Base-by-base conservation (phyloP, 2,797 vertebrate genomes). In the Vipera ursinii region DNA sequence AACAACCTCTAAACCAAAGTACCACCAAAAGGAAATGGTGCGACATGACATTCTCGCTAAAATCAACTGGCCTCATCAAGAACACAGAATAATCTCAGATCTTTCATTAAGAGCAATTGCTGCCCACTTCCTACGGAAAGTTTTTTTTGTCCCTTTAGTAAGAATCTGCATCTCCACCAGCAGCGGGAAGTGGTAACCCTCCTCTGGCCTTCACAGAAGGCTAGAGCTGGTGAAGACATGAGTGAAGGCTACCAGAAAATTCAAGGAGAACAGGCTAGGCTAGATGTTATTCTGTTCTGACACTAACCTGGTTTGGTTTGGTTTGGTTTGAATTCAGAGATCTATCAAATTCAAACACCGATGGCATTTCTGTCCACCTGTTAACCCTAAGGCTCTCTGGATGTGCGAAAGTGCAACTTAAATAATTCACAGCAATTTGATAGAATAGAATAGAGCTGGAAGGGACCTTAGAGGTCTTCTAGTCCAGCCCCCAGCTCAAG, bases 41-140 rank as follows among this genome's bases (percentile, higher is more conserved):
- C 10, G 20, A 5, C 20, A 4, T 44, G 2, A 69, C 28, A 32
- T 32, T 89, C 28, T 57, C 69, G 20, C 10, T 20, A 82, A 59
- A 28, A 48, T 59, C 44, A 59, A 28, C 13, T 3, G 69, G 26
- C 55, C 17, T 55, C 0, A 0, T 26, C 32, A 26, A 82, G 82
- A 20, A 78, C 3, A 3, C 17, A 78, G 38, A 78, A 78, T 78
- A 2, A 78, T 44, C 14, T 20, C 28, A 90, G 44, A 20, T 44
- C 69, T 78, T 32, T 78, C 17, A 38, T n/a, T 51, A 1, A 48
- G n/a, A 15, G 15, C 5, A 55, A 78, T 55, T 38, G n/a, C 32
- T 38, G 51, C n/a, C 4, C 26, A 78, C 88, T 56, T 91, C 60
- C 92, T 95, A 86, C 48, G 17, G 53, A 87, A 1, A 91, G 90